Evolutionary conservation across 2,888 invertebrate genomes (phyloP), one percentile per base, ranked within the genome.

Genomic region (Augochlorella aurata): DNA sequence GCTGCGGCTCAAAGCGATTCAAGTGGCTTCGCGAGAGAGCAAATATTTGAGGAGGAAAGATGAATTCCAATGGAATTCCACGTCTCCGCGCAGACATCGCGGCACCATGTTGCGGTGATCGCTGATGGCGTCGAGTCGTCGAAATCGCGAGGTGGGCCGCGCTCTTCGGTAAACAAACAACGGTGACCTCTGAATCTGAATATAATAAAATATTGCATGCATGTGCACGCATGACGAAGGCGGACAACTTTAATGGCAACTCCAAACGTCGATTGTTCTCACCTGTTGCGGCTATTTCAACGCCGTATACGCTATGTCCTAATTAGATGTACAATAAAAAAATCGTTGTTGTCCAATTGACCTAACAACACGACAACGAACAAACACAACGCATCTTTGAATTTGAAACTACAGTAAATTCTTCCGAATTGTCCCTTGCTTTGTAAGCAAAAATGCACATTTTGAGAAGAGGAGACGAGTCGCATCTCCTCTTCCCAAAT

Each of bases 41-140:
- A 87, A 89, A 89, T 90, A 89, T 89, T 89, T 89, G 78, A 90
- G 74, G 66, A 74, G 80, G 85, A 85, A 83, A 80, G 88, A 82
- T 81, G 83, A 85, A 88, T 83, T 89, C 85, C 88, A 74, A 54
- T 72, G 83, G 82, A 87, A 88, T 89, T 87, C 82, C 89, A 69
- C 54, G 72, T 67, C 70, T 16, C 63, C 74, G 52, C 16, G 72
- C 72, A 81, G 84, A 84, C 85, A 79, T 81, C 79, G 44, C 71
- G 82, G 84, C 82, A 82, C 81, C 77, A 58, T 71, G 63, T 38
- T 63, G 77, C 29, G 29, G 10, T 63, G 69, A 54, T 14, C 63
- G 68, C 52, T 58, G 76, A 74, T 66, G 72, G n/a, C 45, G 61
- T 61, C 71, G 65, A 66, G 61, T 14, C 47, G 44, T 68, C 45